Evolutionary conservation across 2,113 vertebrate genomes (phyloP).

Genomic region (Agapornis roseicollis): DNA sequence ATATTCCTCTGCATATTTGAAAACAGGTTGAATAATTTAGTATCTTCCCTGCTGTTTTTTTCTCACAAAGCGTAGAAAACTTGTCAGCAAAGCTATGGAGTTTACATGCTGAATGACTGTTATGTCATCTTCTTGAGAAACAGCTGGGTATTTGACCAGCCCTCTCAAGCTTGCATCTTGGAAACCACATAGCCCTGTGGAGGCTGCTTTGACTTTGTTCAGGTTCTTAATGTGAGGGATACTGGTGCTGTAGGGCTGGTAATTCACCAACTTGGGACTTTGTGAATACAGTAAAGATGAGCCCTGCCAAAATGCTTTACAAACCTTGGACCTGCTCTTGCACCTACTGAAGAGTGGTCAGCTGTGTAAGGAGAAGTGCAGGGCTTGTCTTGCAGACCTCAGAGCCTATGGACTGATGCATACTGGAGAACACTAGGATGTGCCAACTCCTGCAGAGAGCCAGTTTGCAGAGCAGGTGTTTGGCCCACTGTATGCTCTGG

Average conservation of each 20-base stretch:
- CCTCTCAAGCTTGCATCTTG: not conserved
- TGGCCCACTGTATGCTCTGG: no score
- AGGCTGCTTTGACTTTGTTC: not conserved
- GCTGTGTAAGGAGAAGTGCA: not conserved
- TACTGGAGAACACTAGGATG: not conserved
- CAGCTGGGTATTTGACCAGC: not conserved
- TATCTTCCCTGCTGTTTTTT: not conserved
- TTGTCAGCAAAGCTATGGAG: not conserved
- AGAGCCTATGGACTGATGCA: not conserved
- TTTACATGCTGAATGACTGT: not conserved
- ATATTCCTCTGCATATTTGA: not conserved
- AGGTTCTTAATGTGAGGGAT: not conserved
- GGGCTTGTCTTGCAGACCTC: accelerated
- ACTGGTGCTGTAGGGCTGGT: not conserved
- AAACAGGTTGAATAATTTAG: not conserved
- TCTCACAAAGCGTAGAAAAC: not conserved
- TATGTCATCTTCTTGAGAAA: not conserved
- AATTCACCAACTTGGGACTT: not conserved
- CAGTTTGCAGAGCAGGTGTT: not conserved
- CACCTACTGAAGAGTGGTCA: not conserved
- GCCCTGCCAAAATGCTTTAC: not conserved
- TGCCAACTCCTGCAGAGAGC: not conserved
- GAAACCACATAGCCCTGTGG: not conserved
- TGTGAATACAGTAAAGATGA: not conserved
- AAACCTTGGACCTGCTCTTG: not conserved